Evolutionary conservation across 2,888 invertebrate genomes (phyloP), one percentile per base, ranked within the genome.

Genomic region (Pseudoips prasinana): DNA sequence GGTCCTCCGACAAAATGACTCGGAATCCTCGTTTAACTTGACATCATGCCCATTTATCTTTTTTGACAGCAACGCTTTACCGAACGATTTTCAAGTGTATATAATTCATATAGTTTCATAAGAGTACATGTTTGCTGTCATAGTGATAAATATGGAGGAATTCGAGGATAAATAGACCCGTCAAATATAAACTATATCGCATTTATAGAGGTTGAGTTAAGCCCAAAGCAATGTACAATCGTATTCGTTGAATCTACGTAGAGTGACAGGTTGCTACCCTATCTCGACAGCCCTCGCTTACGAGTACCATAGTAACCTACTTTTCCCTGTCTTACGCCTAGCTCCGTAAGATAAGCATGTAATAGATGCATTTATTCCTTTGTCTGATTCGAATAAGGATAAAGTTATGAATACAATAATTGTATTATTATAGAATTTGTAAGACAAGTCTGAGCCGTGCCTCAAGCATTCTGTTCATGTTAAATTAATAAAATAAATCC

Each of bases 401-500:
- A 14, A 14, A 14, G 3, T 14, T 14, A 14, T 14, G 3, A 14
- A 14, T 14, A 3, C 14, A n/a, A n/a, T n/a, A n/a, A n/a, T n/a
- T n/a, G n/a, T n/a, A n/a, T n/a, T n/a, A n/a, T n/a, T n/a, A n/a
- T n/a, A n/a, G n/a, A n/a, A n/a, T n/a, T n/a, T n/a, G n/a, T n/a
- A n/a, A n/a, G 18, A 18, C 6, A 18, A 18, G 4, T 18, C 18
- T n/a, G 18, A 18, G 6, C 4, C 18, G 18, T 18, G 3, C 6
- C 18, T 3, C 18, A 18, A 18, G 4, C 6, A 22, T 29, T 29
- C 28, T 4, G n/a, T 22, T 17, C 22, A 9, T 29, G 7, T 9
- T 8, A 30, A 25, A 29, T 22, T 25, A 49, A 46, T 35, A 46
- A 32, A 44, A 47, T 39, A 53, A 52, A 46, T 46, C 54, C 41